Conservation (phyloP, 2,113 vertebrate genomes). For the Phrynosoma blainvillii region DNA sequence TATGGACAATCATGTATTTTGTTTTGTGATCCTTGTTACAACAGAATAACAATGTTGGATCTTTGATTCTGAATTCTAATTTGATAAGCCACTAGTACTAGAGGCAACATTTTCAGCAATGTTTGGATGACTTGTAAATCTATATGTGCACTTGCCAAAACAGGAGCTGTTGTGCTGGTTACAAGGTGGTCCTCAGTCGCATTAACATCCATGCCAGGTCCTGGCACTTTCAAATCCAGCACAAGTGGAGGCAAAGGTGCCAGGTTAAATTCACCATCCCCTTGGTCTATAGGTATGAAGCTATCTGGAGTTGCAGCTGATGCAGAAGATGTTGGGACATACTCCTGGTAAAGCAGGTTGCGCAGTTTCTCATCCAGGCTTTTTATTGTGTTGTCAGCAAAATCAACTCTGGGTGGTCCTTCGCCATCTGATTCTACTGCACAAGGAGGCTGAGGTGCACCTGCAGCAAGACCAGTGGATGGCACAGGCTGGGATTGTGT, state of each 20-base stretch:
- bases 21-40: neutral
- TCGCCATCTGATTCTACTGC: slow-evolving; percentile 88
- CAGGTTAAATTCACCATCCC: slow-evolving; percentile 81
- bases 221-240: neutral
- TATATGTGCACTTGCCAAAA: slow-evolving; percentile 21
- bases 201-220: slow-evolving; percentile 30
- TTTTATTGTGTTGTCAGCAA: slow-evolving; percentile 95
- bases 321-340: slow-evolving; percentile 89
- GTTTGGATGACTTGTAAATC: neutral
- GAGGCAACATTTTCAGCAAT: neutral
- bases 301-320: slow-evolving; percentile 84
- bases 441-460: slow-evolving; percentile 69
- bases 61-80: neutral
- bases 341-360: slow-evolving; percentile 95
- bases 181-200: slow-evolving; percentile 60
- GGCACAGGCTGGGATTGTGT: slow-evolving; percentile 35
- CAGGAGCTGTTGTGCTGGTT: slow-evolving; percentile 42
- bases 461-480: slow-evolving; percentile 42
- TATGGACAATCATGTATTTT: neutral
- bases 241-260: slow-evolving; percentile 59
- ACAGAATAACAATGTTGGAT: neutral
- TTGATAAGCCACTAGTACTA: neutral
- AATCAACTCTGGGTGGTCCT: slow-evolving; percentile 87
- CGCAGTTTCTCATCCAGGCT: slow-evolving; percentile 95
- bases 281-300: slow-evolving; percentile 70